These are phyloP conservation scores for Onychostruthus taczanowskii DNA, from an alignment of 2,113 vertebrate species.

Conservation along the genomic window DNA sequence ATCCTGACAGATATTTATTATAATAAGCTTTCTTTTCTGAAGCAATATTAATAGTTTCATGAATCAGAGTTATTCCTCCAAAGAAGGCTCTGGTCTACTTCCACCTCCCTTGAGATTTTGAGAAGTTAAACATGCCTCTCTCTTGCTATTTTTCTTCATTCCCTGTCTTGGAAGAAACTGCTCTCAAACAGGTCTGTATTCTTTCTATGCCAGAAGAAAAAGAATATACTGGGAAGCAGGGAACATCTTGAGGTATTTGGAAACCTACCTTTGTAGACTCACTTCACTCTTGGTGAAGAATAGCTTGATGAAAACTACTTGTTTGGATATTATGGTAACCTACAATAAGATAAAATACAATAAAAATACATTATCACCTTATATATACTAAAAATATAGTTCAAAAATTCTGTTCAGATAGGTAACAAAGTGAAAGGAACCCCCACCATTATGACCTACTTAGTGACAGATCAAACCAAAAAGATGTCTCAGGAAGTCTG, in stretches of 20 bases:
- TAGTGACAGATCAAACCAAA: not conserved
- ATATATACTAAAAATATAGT: not conserved
- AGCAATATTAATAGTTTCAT: not conserved
- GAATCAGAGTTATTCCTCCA: not conserved
- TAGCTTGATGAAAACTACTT: not conserved
- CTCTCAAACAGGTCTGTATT: not conserved
- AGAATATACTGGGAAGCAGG: not conserved
- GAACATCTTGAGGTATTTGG: not conserved
- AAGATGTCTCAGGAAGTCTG: not conserved
- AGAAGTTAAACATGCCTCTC: not conserved
- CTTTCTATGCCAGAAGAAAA: not conserved
- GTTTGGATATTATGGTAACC: not conserved
- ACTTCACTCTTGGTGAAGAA: not conserved
- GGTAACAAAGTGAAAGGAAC: not conserved
- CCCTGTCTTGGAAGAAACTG: not conserved
- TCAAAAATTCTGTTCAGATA: not conserved
- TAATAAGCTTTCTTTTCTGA: not conserved
- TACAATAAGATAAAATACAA: not conserved
- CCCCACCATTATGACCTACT: not conserved
- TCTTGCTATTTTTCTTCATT: not conserved
- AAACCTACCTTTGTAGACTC: not conserved
- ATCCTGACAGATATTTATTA: not conserved
- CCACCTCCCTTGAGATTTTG: not conserved
- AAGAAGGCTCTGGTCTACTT: not conserved
- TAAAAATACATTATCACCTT: not conserved